Evolutionary conservation across 2,113 vertebrate species (phyloP).

Genomic region (Romanogobio albipinnatus): DNA sequence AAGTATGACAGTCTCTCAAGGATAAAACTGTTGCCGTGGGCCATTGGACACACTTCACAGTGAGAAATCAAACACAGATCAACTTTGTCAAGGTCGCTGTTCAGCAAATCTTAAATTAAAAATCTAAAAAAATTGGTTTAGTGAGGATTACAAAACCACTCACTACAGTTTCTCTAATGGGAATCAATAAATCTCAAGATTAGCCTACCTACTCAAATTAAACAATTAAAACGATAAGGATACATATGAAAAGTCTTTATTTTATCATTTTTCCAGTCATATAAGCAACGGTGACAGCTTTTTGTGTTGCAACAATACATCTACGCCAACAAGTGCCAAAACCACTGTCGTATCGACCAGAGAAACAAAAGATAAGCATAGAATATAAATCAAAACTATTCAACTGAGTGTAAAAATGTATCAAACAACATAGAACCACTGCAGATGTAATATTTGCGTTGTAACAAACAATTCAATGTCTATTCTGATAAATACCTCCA

Average conservation of each 20-base stretch:
- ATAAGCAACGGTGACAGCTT: not conserved
- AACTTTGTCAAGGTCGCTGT: not conserved
- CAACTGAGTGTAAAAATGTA: not conserved
- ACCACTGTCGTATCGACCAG: not conserved
- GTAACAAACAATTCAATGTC: not conserved
- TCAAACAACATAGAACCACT: not conserved
- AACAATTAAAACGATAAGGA: not conserved
- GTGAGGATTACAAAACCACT: not conserved
- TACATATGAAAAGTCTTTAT: not conserved
- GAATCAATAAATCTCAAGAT: not conserved
- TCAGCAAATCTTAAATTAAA: not conserved
- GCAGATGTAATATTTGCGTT: not conserved
- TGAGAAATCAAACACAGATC: not conserved
- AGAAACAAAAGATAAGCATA: not conserved
- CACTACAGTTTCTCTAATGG: not conserved
- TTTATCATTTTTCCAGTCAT: not conserved
- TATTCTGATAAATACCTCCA: not conserved
- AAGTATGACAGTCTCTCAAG: not conserved
- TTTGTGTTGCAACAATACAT: not conserved
- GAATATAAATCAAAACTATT: not conserved
- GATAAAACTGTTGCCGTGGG: slow-evolving; percentile 4
- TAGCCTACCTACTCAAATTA: not conserved
- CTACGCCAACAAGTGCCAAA: not conserved
- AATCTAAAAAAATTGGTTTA: not conserved
- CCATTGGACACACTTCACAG: not conserved